phyloP scores from a whole-genome alignment of 2,797 vertebrate species.

The Anguilla obscura region DNA sequence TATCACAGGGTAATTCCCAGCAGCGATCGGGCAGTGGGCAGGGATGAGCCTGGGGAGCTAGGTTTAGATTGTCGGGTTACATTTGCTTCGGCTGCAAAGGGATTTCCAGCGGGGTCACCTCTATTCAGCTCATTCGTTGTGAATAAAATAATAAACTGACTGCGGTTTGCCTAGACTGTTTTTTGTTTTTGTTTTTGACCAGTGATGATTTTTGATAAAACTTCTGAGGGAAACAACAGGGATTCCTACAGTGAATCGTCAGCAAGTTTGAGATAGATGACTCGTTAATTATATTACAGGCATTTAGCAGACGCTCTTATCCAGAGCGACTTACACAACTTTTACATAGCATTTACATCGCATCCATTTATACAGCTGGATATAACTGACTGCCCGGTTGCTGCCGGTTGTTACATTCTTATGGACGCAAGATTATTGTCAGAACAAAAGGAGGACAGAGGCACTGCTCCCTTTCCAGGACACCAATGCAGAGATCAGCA shows the following conservation, averaged over 20 bases:
- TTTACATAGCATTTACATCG: too few species aligned
- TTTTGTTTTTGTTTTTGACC: background rate
- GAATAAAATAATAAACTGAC: background rate
- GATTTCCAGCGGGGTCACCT: background rate
- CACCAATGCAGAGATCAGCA: background rate
- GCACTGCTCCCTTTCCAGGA: background rate
- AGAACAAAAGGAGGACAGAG: background rate
- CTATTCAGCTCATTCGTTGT: background rate
- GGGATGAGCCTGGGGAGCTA: background rate
- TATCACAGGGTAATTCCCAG: background rate
- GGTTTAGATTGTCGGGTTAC: background rate
- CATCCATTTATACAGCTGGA: too few species aligned
- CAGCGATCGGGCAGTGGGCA: background rate
- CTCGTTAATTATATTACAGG: too few species aligned
- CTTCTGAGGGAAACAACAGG: background rate
- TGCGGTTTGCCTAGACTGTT: background rate
- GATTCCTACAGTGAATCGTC: background rate
- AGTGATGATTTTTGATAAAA: constrained; percentile 4
- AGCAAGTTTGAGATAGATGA: background rate
- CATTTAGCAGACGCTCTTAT: too few species aligned
- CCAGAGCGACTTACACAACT: too few species aligned
- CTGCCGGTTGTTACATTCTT: background rate
- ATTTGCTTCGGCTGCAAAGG: too few species aligned
- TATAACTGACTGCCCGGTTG: background rate
- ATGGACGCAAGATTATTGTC: background rate